phyloP scores from a whole-genome alignment of 2,797 vertebrate genomes.

The Phaenicophaeus curvirostris region DNA sequence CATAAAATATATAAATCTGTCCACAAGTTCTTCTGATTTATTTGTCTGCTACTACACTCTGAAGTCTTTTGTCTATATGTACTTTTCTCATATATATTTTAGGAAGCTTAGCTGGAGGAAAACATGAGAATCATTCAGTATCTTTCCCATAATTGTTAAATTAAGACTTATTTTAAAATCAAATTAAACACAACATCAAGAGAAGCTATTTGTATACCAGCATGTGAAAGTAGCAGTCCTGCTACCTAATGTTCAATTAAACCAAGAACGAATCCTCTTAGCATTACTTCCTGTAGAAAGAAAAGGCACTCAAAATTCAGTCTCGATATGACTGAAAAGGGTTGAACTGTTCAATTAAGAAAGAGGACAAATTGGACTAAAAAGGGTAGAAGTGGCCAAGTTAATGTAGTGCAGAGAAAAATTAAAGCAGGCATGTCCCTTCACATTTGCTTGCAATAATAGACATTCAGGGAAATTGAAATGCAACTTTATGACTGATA shows the following conservation, averaged over 20 bases:
- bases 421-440: background rate
- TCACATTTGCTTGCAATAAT: background rate
- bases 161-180: constrained; percentile 38
- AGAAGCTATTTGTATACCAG: background rate
- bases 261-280: background rate
- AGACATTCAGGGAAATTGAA: background rate
- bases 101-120: background rate
- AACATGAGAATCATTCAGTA: background rate
- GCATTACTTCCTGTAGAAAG: background rate
- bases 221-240: background rate
- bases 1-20: constrained; percentile 51
- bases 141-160: constrained; percentile 42
- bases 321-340: background rate
- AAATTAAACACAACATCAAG: background rate
- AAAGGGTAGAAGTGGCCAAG: background rate
- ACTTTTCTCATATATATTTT: constrained; percentile 30
- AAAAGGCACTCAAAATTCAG: background rate
- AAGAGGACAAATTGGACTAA: background rate
- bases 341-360: background rate
- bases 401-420: background rate
- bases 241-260: background rate
- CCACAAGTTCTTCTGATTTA: background rate
- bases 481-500: background rate
- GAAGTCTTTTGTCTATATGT: background rate
- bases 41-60: constrained; percentile 13